These are phyloP conservation scores for Perca flavescens DNA, from an alignment of 2,113 vertebrate genomes.

Conservation along the genomic window DNA sequence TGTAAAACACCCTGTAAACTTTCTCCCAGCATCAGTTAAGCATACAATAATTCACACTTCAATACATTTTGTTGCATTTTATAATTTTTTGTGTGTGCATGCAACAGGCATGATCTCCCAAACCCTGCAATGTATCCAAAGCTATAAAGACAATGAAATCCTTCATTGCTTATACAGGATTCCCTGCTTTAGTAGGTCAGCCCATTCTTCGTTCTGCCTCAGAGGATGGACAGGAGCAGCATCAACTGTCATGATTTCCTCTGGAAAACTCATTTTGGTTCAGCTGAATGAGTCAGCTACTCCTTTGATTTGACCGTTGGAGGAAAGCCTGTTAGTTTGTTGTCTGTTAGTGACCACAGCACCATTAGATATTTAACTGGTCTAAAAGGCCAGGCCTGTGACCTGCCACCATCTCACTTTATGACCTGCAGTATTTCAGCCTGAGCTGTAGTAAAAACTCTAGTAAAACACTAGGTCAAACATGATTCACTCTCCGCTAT, in stretches of 20 bases:
- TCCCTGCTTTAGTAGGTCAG: background rate
- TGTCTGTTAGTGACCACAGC: slow-evolving; percentile 1
- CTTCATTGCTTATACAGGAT: background rate
- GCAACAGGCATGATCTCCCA: background rate
- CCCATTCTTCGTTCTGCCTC: background rate
- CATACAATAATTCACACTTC: background rate
- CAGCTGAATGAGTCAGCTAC: slow-evolving; percentile 17
- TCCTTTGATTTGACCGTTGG: slow-evolving; percentile 45
- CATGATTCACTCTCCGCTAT: slow-evolving; percentile 63
- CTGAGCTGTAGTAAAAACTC: slow-evolving; percentile 63
- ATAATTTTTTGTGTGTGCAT: background rate
- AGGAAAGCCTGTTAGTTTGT: slow-evolving; percentile 28
- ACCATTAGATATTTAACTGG: slow-evolving; percentile 52
- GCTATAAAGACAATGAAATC: background rate
- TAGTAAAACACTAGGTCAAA: slow-evolving; percentile 72
- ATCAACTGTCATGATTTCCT: slow-evolving; percentile 15
- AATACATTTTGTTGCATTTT: background rate
- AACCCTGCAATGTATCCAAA: background rate
- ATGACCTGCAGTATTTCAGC: slow-evolving; percentile 68
- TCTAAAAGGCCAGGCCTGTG: slow-evolving; percentile 36
- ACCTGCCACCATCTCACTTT: slow-evolving; percentile 67
- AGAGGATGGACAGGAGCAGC: background rate
- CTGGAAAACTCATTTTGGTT: slow-evolving; percentile 45
- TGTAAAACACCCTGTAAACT: background rate
- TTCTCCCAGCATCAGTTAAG: background rate